Conservation (phyloP, 1,140 invertebrate genomes). For the Chrysomallon squamiferum region DNA sequence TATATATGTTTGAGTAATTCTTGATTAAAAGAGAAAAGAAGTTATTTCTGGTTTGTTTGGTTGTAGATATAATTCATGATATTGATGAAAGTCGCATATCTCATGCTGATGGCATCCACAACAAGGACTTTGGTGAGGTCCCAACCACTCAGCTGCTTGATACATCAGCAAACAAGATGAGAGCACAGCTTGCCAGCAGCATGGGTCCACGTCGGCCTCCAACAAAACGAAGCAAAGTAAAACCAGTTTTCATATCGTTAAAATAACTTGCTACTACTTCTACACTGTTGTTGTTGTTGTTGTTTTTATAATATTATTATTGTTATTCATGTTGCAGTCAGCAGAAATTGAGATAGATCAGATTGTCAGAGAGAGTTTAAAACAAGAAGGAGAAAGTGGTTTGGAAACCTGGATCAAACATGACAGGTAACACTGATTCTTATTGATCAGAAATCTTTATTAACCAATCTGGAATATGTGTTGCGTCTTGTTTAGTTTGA, state of each 20-base stretch:
- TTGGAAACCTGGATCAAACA: constrained; percentile 58
- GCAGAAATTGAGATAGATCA: constrained; percentile 24
- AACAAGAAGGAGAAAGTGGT: constrained; percentile 35
- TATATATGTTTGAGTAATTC: too few species aligned
- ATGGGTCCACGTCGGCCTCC: constrained; percentile 68
- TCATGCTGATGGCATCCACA: too few species aligned
- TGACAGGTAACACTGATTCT: constrained; percentile 43
- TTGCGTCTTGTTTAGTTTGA: too few species aligned
- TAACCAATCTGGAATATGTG: too few species aligned
- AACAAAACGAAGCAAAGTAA: constrained; percentile 45
- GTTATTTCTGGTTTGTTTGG: too few species aligned
- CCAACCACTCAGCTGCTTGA: constrained; percentile 85
- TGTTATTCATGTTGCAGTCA: constrained; percentile 18
- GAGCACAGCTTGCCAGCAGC: constrained; percentile 84
- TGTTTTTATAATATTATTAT: too few species aligned
- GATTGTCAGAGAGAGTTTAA: constrained; percentile 15
- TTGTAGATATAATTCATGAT: too few species aligned
- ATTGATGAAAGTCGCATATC: neutral
- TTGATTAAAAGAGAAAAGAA: too few species aligned
- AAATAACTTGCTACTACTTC: too few species aligned
- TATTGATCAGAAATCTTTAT: too few species aligned
- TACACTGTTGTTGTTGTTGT: too few species aligned
- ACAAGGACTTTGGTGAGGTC: constrained; percentile 69
- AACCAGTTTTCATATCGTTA: neutral
- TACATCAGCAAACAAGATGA: constrained; percentile 84